phyloP scores from a whole-genome alignment of 2,113 vertebrate genomes.

The Ameiurus melas region DNA sequence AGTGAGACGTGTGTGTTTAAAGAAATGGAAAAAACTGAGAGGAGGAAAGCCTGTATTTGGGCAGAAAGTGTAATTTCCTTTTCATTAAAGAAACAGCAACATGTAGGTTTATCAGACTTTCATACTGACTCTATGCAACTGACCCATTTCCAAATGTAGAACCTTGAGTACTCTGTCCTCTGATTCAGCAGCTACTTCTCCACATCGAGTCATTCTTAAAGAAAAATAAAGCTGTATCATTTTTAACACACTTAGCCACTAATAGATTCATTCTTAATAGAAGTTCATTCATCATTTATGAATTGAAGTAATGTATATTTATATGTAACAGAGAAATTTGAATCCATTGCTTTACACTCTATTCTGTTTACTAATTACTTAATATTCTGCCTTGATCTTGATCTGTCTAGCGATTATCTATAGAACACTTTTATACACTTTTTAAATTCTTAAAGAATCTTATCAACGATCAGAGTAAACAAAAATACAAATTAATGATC shows the following conservation, averaged over 20 bases:
- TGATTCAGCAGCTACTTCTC: slow-evolving; percentile 18
- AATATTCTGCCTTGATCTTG: not conserved
- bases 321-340: not conserved
- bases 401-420: not conserved
- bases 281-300: not conserved
- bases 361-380: not conserved
- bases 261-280: not conserved
- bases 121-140: slow-evolving; percentile 5
- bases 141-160: slow-evolving; percentile 2
- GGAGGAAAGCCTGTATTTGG: slow-evolving; percentile 1
- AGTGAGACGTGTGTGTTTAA: not conserved
- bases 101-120: not conserved
- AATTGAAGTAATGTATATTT: not conserved
- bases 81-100: not conserved
- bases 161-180: not conserved
- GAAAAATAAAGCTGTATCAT: not conserved
- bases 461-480: not conserved
- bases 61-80: not conserved
- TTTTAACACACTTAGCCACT: not conserved
- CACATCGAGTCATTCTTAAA: not conserved
- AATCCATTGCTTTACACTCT: not conserved
- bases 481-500: not conserved
- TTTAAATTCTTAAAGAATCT: not conserved
- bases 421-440: not conserved
- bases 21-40: slow-evolving; percentile 27